Base-by-base conservation (phyloP, 2,113 vertebrate species). In the Ameiurus melas region DNA sequence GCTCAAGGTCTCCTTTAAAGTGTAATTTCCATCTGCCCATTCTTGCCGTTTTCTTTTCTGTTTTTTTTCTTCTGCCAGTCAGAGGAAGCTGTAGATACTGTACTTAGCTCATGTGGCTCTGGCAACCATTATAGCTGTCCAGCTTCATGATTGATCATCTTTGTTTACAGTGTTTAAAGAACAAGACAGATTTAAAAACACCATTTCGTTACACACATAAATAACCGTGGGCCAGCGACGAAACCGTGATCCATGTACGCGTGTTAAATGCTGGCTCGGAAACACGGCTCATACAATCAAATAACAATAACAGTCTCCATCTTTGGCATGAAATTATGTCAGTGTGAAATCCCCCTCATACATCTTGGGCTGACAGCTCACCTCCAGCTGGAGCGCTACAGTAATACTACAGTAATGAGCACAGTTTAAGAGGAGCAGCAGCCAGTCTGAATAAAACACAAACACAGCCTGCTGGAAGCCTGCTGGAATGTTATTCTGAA, bases 151-250 rank as follows among this genome's bases (percentile, higher is more conserved):
- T 95, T 92, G 93, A 96, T 95, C 90, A 94, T 93, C 93, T 95
- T 95, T 96, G 94, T 95, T 96, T 95, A 95, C 94, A 92, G 79
- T 95, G 94, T 95, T 96, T 96, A 94, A 95, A 95, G 92, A 86
- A 84, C 85, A 92, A 92, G 94, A 92, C 94, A 91, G 92, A 93
- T 94, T 95, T 95, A 91, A 95, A 96, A 96, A 94, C 95, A 95
- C 93, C 88, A 91, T 91, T 94, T 90, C 87, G 91, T 68, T 92
- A 89, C 91, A 93, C 90, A 94, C 89, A 93, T 94, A 95, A 96
- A 95, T 95, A 95, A 94, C 89, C 89, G 85, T 7, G 84, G 80
- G 91, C 91, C 91, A 89, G 93, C 14, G 93, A 91, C 87, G 73
- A 89, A 94, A 91, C 87, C 86, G 87, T 92, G 94, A 94, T 94